Conservation (phyloP, 2,888 invertebrate species). For the Watsonalla binaria region DNA sequence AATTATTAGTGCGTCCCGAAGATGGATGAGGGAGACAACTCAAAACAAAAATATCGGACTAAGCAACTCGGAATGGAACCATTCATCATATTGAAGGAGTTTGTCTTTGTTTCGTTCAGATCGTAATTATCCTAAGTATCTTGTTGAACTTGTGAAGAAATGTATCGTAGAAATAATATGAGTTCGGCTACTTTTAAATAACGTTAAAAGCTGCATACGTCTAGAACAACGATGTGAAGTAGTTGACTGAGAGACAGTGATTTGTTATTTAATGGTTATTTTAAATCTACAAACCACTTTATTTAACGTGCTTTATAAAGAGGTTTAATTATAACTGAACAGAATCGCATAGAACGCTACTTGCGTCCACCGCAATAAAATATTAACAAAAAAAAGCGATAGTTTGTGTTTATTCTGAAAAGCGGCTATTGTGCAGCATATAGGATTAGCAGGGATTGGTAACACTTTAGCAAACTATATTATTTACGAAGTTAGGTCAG, state of each 20-base stretch:
- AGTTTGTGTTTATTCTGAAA: neutral
- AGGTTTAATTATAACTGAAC: too few relatives aligned
- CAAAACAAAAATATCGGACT: conserved; percentile 43
- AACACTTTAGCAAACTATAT: conserved; percentile 38
- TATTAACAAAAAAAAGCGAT: conserved; percentile 2
- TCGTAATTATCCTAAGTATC: neutral
- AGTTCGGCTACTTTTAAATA: too few relatives aligned
- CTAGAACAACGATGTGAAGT: too few relatives aligned
- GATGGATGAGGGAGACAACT: conserved; percentile 45
- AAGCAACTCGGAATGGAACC: conserved; percentile 19
- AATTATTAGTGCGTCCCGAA: conserved; percentile 35
- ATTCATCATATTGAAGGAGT: conserved; percentile 32
- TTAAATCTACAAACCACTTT: too few relatives aligned
- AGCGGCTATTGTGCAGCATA: conserved; percentile 16
- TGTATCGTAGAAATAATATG: neutral
- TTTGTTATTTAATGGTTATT: too few relatives aligned
- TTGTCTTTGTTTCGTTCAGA: conserved; percentile 5
- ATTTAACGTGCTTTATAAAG: too few relatives aligned
- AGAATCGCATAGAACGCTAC: neutral
- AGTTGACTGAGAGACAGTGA: too few relatives aligned
- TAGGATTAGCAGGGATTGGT: conserved; percentile 24
- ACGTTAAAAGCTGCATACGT: too few relatives aligned
- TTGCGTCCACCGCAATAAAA: neutral
- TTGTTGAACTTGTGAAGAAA: neutral
- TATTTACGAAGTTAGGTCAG: conserved; percentile 39